Conservation (phyloP, 92 coral and sea anemone species). For the Chrysogorgia sp. region DNA sequence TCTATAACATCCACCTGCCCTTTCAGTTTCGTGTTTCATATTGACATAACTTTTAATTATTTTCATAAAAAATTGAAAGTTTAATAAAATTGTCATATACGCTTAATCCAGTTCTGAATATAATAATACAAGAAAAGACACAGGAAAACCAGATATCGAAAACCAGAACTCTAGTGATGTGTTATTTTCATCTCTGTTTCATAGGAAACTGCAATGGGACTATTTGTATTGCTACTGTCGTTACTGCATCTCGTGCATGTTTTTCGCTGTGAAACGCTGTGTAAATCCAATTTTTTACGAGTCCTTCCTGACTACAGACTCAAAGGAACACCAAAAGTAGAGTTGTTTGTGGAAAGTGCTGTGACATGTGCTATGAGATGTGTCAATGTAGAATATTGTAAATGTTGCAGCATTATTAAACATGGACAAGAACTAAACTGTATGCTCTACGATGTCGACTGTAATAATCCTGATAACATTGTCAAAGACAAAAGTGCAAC, state of each 20-base stretch:
- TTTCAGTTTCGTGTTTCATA: too few species aligned
- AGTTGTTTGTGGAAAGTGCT: background rate
- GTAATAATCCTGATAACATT: background rate
- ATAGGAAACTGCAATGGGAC: background rate
- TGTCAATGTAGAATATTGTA: conserved; percentile 64
- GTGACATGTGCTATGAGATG: conserved; percentile 43
- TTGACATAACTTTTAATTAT: too few species aligned
- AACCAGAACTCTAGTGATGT: too few species aligned
- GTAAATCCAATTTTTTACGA: background rate
- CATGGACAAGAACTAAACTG: conserved; percentile 63
- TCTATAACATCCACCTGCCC: too few species aligned
- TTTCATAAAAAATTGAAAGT: too few species aligned
- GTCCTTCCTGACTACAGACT: conserved; percentile 11
- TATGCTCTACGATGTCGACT: conserved; percentile 72
- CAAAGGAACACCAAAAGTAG: background rate
- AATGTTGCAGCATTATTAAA: conserved; percentile 59
- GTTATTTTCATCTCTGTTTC: background rate
- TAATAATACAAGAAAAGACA: too few species aligned
- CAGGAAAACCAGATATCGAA: too few species aligned
- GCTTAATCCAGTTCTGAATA: too few species aligned
- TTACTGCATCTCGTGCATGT: background rate
- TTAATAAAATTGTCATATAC: too few species aligned
- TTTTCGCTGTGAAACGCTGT: background rate
- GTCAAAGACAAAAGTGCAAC: background rate
- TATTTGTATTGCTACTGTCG: background rate